Percentiles rank a stretch among this genome's conserved stretches.
phyloP scores from a whole-genome alignment of 2,113 vertebrate species.

The mouse (Mus musculus) region DNA sequence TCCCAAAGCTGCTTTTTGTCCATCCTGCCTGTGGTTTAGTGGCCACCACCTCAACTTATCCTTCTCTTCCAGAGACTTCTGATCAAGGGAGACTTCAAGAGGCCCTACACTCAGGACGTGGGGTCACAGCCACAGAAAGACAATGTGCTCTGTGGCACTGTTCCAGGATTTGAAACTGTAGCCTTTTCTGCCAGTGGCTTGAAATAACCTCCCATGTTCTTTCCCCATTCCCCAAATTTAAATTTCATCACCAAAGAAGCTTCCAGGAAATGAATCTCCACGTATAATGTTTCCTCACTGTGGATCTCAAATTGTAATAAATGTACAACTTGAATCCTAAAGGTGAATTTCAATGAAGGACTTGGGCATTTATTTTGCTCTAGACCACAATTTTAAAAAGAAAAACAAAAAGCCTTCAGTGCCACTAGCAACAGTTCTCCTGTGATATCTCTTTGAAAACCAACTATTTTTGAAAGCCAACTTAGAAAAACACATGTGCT shows the following conservation, averaged over 20 bases:
- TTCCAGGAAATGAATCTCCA: constrained; percentile 64
- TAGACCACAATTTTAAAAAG: constrained; percentile 59
- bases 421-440: constrained; percentile 70
- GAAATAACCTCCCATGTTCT: accelerated
- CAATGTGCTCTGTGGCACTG: neutral
- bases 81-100: neutral
- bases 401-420: neutral
- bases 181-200: neutral
- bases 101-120: accelerated
- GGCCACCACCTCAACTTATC: neutral
- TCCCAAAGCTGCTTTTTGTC: neutral
- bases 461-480: constrained; percentile 72
- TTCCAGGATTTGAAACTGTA: neutral
- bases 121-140: accelerated
- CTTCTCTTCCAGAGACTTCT: neutral
- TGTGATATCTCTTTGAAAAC: constrained; percentile 69
- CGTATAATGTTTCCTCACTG: neutral
- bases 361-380: constrained; percentile 60
- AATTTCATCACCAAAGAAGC: constrained; percentile 22
- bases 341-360: constrained; percentile 84
- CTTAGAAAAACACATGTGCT: constrained; percentile 77
- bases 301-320: constrained; percentile 60
- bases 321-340: constrained; percentile 70
- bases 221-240: neutral
- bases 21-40: neutral